A percentile compares a stretch with the other conserved stretches of the same genome.
These are phyloP conservation scores for Megalops cyprinoides DNA, from an alignment of 2,797 vertebrate species.

Conservation along the genomic window DNA sequence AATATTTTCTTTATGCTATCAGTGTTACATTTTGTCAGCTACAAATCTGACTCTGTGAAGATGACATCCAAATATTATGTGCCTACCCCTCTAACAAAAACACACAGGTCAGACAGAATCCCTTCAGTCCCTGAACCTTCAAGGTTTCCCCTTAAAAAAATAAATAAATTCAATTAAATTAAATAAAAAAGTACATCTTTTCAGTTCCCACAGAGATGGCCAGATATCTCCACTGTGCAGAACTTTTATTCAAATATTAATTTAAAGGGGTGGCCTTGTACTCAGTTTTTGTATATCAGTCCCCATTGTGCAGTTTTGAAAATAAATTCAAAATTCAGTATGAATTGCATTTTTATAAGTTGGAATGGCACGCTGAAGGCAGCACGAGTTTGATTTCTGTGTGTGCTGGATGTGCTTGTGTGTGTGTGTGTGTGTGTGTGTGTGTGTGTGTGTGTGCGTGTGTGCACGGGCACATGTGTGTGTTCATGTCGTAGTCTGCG, in stretches of 20 bases:
- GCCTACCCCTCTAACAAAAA: neutral
- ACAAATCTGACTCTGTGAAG: neutral
- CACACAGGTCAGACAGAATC: slow-evolving; percentile 14
- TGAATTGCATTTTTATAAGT: slow-evolving; percentile 48
- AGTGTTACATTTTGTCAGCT: neutral
- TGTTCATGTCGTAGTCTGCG: neutral
- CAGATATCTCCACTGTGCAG: slow-evolving; percentile 35
- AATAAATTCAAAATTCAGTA: slow-evolving; percentile 46
- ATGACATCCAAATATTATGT: slow-evolving; percentile 12
- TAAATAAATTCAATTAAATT: no score
- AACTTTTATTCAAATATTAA: slow-evolving; percentile 47
- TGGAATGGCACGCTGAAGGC: slow-evolving; percentile 38
- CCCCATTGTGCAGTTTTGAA: slow-evolving; percentile 38
- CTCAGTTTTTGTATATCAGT: slow-evolving; percentile 25
- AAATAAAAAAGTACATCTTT: slow-evolving; percentile 55
- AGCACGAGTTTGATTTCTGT: slow-evolving; percentile 38
- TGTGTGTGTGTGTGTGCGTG: no score
- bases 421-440: slow-evolving; percentile 2
- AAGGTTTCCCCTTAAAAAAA: slow-evolving; percentile 54
- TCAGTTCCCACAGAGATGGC: slow-evolving; percentile 43
- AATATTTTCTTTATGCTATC: neutral
- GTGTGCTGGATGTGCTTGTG: slow-evolving; percentile 29
- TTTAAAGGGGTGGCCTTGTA: slow-evolving; percentile 53
- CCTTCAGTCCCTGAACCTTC: slow-evolving; percentile 57
- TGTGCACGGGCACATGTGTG: neutral